Base-by-base conservation (phyloP, 1,140 invertebrate genomes). In the Bombus polaris region DNA sequence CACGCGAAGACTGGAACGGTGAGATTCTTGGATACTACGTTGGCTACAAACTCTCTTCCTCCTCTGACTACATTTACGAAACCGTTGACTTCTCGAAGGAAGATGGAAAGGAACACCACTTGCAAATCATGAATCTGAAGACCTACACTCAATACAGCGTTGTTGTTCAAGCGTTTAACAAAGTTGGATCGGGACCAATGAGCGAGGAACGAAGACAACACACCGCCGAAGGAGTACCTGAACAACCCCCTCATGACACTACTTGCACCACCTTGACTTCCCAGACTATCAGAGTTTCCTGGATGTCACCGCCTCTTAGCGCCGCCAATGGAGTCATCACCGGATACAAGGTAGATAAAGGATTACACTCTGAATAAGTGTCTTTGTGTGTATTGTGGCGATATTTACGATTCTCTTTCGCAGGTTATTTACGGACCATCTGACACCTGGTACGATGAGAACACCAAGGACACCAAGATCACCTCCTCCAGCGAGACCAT, bases 131-230 rank as follows among this genome's bases (percentile, higher is more conserved):
- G 70, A 98, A 98, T 92, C 95, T 98, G 35, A 98, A 98, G 89
- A 99, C 98, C 22, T 99, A 98, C 95, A 99, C 98, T 0, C 98
- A 99, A 94, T 99, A 99, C 94, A 97, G 98, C 10, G 97, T 99
- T 1, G 98, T 99, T 15, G 98, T 99, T 32, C 98, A 99, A 95
- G 98, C 98, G 0, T 99, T 98, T 93, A 99, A 99, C 94, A 98
- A 98, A 94, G 97, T 98, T 91, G 99, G 99, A 25, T 97, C 98
- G 3, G 98, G 99, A 65, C 98, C 99, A 0, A 97, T 98, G 92
- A 98, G 98, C 47, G 97, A 97, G 71, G 98, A 99, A 94, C 96
- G 97, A n/a, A 97, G 97, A 90, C 98, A 98, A 66, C 98, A 98
- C 92, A 98, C 98, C 8, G 98, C 98, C 25, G 98, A 99, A 96